These are phyloP conservation scores for Encarsia formosa DNA, from an alignment of 2,888 invertebrate species.

Conservation along the genomic window DNA sequence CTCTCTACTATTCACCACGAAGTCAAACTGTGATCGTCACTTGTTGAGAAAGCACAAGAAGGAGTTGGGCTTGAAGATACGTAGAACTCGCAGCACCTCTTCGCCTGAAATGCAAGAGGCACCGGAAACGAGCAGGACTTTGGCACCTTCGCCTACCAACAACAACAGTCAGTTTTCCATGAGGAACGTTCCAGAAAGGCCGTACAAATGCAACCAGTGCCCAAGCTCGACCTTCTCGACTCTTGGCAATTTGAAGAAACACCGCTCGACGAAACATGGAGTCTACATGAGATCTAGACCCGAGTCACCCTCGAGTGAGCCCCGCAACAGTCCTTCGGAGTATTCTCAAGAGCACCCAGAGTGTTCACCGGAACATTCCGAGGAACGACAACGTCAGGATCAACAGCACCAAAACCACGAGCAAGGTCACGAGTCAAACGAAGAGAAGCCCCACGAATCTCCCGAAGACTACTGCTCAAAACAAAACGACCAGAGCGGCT, in stretches of 20 bases:
- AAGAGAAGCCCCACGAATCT: not conserved
- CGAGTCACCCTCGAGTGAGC: conserved; percentile 45
- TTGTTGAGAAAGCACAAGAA: conserved; percentile 81
- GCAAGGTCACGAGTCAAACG: not conserved
- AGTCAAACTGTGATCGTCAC: conserved; percentile 95
- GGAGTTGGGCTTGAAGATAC: conserved; percentile 33
- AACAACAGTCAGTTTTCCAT: conserved; percentile 55
- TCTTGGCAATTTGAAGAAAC: conserved; percentile 73
- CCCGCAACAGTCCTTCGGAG: conserved; percentile 26
- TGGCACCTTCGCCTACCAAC: no score
- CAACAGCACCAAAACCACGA: conserved; percentile 1
- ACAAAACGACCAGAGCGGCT: conserved; percentile 46
- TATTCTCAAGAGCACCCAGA: not conserved
- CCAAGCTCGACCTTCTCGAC: conserved; percentile 81
- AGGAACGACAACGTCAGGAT: no score
- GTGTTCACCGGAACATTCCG: not conserved
- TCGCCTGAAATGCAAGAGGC: conserved; percentile 53
- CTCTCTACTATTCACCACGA: conserved; percentile 90
- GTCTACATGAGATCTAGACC: conserved; percentile 39
- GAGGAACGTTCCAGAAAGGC: conserved; percentile 71
- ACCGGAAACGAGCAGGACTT: conserved; percentile 45
- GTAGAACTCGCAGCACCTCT: conserved; percentile 42
- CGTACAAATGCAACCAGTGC: conserved; percentile 75
- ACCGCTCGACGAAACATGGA: conserved; percentile 67
- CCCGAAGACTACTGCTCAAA: conserved; percentile 32